These are phyloP conservation scores for Linepithema humile DNA, from an alignment of 1,140 invertebrate genomes.

Conservation along the genomic window DNA sequence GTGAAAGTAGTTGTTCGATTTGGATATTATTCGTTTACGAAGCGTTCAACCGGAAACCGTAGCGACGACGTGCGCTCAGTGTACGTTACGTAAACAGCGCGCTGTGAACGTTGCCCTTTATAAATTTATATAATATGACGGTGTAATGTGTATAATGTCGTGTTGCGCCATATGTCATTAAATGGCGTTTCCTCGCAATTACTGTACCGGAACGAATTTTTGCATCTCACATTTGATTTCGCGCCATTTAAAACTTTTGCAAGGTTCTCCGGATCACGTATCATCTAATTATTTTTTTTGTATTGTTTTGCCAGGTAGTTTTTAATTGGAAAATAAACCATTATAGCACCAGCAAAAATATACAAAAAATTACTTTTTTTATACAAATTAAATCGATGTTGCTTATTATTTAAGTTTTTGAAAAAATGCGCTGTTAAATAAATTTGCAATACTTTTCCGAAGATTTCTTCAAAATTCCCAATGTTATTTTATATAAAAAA, in stretches of 20 bases:
- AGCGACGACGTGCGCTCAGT: neutral
- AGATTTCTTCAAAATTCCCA: neutral
- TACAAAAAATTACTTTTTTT: neutral
- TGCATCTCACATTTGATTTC: conserved; percentile 24
- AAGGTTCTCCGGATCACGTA: neutral
- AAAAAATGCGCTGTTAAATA: neutral
- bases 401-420: neutral
- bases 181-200: conserved; percentile 37
- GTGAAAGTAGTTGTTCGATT: conserved; percentile 55
- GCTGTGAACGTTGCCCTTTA: conserved; percentile 37
- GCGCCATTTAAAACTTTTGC: conserved; percentile 9
- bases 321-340: too few relatives aligned
- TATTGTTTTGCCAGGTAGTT: neutral
- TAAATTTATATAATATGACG: conserved; percentile 59
- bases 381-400: neutral
- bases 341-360: neutral
- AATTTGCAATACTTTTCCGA: neutral
- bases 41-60: conserved; percentile 53
- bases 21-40: conserved; percentile 19
- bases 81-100: conserved; percentile 29
- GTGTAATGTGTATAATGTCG: conserved; percentile 34
- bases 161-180: conserved; percentile 22
- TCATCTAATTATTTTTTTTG: conserved; percentile 11
- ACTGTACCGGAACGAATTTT: conserved; percentile 38
- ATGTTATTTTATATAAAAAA: neutral